Base-by-base conservation (phyloP, 2,113 vertebrate genomes). In the Myotis brandtii region DNA sequence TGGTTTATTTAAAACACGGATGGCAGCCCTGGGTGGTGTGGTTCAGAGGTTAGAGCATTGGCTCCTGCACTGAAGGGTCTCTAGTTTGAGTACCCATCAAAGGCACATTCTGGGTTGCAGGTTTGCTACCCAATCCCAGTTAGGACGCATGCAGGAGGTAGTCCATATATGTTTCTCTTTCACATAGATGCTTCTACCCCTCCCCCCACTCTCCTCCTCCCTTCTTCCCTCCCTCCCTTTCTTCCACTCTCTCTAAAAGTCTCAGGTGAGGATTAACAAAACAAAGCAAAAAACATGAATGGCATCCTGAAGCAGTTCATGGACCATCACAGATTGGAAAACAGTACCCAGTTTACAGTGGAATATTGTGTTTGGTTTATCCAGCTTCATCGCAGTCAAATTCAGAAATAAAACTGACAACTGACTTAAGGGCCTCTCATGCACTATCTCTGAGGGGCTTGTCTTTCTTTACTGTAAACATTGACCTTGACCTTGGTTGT, bases 321-420 rank as follows among this genome's bases (percentile, higher is more conserved):
- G 21, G 43, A 52, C 40, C 27, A 14, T 92, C 34, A 34, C 16
- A 46, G 85, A 75, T 4, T 89, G 80, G 50, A 48, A 73, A 70
- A 80, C 72, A 50, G 62, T 3, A 5, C 43, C 34, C 11, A 32
- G 0, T 40, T 93, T 52, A 89, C 75, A 37, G 17, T n/a, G 50
- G 46, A 21, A 25, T 40, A 4, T 40, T 25, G 9, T 18, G 23
- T 66, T 66, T 1, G 0, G 6, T 70, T 84, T 23, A 17, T 30
- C 48, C 16, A 73, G 18, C 43, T 67, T 92, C 37, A 2, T 54
- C 48, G 54, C 48, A 84, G 16, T 77, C 17, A 72, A 43, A 67
- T 91, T 81, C 52, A 54, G 69, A 93, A 96, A 77, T 46, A 56
- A 89, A 93, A n/a, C 40, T 67, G 6, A 88, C 86, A 40, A 46